Evolutionary conservation across 2,888 invertebrate genomes (phyloP).

Genomic region (Mythimna vitellina): DNA sequence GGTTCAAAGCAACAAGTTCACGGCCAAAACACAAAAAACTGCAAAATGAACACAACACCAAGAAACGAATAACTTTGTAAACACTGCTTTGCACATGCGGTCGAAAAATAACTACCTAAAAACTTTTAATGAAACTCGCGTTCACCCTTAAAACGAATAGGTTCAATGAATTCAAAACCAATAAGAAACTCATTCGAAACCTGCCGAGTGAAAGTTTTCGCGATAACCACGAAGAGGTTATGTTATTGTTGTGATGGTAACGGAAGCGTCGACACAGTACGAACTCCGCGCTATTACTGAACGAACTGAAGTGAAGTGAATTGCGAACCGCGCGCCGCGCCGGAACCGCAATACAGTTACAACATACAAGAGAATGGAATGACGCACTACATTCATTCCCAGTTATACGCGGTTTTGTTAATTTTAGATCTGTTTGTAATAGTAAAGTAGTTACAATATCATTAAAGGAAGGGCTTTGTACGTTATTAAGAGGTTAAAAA

Average conservation of each 20-base stretch:
- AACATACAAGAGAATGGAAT: slow-evolving; percentile 55
- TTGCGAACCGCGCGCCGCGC: slow-evolving; percentile 61
- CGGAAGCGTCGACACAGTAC: slow-evolving; percentile 71
- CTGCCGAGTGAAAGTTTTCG: slow-evolving; percentile 77
- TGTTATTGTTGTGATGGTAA: slow-evolving; percentile 78
- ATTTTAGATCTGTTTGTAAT: slow-evolving; percentile 29
- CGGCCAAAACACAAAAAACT: slow-evolving; percentile 76
- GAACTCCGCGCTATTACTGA: slow-evolving; percentile 79
- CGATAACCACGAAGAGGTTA: slow-evolving; percentile 80
- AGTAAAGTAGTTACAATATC: slow-evolving; percentile 6
- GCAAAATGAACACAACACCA: slow-evolving; percentile 75
- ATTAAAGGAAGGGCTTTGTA: slow-evolving; percentile 1
- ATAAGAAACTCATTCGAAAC: slow-evolving; percentile 49
- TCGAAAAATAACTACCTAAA: slow-evolving; percentile 38
- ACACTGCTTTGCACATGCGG: slow-evolving; percentile 76
- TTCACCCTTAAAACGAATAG: slow-evolving; percentile 13
- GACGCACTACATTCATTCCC: slow-evolving; percentile 41
- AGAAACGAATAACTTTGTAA: slow-evolving; percentile 81
- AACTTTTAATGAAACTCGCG: slow-evolving; percentile 30
- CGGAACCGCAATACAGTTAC: slow-evolving; percentile 61
- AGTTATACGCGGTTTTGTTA: slow-evolving; percentile 33
- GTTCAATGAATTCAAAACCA: slow-evolving; percentile 43
- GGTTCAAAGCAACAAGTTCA: slow-evolving; percentile 82
- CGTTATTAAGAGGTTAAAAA: neutral
- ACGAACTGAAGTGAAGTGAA: slow-evolving; percentile 68